Percentiles rank a stretch among this genome's conserved stretches.
Conservation (phyloP, 2,113 vertebrate species). For the Globicephala melas region DNA sequence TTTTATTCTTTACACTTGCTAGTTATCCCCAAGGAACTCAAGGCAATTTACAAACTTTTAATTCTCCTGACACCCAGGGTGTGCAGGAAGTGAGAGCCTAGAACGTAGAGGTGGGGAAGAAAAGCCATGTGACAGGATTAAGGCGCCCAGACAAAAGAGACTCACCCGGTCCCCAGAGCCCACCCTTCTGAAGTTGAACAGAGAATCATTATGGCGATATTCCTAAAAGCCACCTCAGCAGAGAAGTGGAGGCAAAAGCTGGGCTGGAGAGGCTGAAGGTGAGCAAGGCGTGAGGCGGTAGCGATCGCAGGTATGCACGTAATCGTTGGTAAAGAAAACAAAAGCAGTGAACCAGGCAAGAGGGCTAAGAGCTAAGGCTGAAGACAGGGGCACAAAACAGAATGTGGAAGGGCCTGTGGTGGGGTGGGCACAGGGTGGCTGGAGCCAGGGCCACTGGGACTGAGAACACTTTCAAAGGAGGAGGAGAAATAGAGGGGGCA, state of each 20-base stretch:
- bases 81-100: background rate
- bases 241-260: background rate
- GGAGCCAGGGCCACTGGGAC: background rate
- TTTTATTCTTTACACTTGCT: constrained; percentile 46
- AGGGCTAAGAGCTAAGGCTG: background rate
- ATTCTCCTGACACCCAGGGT: constrained; percentile 48
- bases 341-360: background rate
- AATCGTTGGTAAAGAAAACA: background rate
- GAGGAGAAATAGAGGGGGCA: background rate
- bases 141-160: background rate
- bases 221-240: background rate
- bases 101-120: background rate
- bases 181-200: background rate
- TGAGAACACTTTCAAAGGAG: background rate
- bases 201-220: background rate
- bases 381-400: background rate
- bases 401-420: too few species aligned
- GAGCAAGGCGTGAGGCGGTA: background rate
- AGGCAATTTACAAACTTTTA: constrained; percentile 62
- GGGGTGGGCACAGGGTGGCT: background rate
- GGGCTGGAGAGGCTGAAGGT: background rate
- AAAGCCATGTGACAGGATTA: background rate
- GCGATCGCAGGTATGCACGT: background rate
- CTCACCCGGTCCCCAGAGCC: background rate
- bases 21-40: constrained; percentile 37